phyloP scores from a whole-genome alignment of 2,888 invertebrate genomes.

The Spodoptera picta region DNA sequence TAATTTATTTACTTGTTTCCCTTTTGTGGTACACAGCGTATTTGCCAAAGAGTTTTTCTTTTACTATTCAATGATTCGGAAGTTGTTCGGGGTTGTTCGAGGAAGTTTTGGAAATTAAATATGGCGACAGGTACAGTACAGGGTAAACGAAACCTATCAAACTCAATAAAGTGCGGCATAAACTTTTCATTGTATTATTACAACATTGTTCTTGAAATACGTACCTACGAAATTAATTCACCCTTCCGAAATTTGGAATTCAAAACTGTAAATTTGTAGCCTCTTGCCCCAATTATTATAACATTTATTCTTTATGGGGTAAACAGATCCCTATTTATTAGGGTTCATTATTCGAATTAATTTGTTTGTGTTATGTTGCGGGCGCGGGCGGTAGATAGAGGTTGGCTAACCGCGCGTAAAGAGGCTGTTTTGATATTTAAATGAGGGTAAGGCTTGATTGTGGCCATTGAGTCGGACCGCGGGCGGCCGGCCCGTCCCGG shows the following conservation, averaged over 20 bases:
- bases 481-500: conserved; percentile 49
- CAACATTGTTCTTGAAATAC: conserved; percentile 72
- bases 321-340: conserved; percentile 88
- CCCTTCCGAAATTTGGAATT: conserved; percentile 81
- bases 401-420: conserved; percentile 76
- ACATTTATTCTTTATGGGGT: conserved; percentile 87
- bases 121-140: conserved; percentile 26
- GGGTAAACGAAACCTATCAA: conserved; percentile 60
- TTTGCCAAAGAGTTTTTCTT: conserved; percentile 24
- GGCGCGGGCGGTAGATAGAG: conserved; percentile 69
- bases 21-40: conserved; percentile 1
- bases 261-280: conserved; percentile 83
- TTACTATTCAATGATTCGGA: conserved; percentile 37
- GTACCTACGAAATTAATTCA: conserved; percentile 79
- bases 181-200: conserved; percentile 72
- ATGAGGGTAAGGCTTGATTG: conserved; percentile 85
- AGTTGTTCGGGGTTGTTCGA: conserved; percentile 21
- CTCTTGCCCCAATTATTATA: conserved; percentile 86
- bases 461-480: conserved; percentile 73
- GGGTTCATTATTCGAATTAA: conserved; percentile 88
- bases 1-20: conserved; percentile 11
- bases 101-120: conserved; percentile 47
- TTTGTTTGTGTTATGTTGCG: conserved; percentile 87
- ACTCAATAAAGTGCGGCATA: conserved; percentile 56
- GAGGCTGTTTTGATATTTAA: conserved; percentile 87